Conservation (phyloP, 2,888 invertebrate genomes). For the Spisula subtruncata region DNA sequence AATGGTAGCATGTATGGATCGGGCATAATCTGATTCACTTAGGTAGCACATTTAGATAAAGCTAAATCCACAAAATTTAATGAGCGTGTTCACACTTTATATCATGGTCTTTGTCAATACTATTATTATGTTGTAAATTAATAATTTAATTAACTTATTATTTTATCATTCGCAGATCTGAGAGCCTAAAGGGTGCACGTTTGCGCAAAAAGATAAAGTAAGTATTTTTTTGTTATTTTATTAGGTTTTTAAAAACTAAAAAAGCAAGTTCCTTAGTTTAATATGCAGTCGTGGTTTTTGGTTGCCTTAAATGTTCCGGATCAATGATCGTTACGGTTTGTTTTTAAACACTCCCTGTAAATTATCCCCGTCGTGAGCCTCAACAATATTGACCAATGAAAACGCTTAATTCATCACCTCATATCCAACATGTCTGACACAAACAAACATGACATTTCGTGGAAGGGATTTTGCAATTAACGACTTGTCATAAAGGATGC, state of each 20-base stretch:
- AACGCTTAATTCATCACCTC: conserved; percentile 14
- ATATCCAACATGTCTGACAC: conserved; percentile 29
- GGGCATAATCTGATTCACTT: too few species aligned
- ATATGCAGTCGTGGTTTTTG: too few species aligned
- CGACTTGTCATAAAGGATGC: not conserved
- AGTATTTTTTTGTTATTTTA: not conserved
- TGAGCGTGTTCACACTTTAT: too few species aligned
- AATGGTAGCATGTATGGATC: too few species aligned
- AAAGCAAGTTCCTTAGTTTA: too few species aligned
- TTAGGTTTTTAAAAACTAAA: not conserved
- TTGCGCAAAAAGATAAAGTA: conserved; percentile 9
- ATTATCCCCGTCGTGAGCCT: conserved; percentile 11
- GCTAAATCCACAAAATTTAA: too few species aligned
- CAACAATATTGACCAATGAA: conserved; percentile 23
- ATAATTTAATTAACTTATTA: too few species aligned
- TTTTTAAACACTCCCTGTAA: not conserved
- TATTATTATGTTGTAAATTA: too few species aligned
- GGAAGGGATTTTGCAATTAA: not conserved
- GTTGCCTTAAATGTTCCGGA: not conserved
- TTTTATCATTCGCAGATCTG: not conserved
- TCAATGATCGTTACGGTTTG: not conserved
- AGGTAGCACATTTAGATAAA: too few species aligned
- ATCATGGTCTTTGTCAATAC: too few species aligned
- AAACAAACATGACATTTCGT: conserved; percentile 28
- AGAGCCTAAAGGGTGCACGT: conserved; percentile 1